phyloP scores from a whole-genome alignment of 2,113 vertebrate genomes.

The Macrotis lagotis region DNA sequence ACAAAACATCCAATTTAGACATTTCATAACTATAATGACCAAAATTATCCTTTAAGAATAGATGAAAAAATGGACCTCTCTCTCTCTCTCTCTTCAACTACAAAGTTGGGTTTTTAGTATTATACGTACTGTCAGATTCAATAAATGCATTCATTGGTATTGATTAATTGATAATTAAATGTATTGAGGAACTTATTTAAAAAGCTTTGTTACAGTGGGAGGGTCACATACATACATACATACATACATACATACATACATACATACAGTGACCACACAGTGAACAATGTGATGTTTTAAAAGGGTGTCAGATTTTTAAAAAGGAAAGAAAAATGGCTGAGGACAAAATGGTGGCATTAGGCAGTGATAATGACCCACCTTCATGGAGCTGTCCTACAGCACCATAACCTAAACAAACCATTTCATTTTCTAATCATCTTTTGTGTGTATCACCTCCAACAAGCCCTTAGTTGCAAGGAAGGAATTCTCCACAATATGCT shows the following conservation, averaged over 20 bases:
- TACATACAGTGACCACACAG: background rate
- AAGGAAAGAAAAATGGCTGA: background rate
- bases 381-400: background rate
- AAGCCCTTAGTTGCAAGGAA: background rate
- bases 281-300: background rate
- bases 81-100: background rate
- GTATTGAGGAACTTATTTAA: background rate
- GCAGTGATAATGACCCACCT: background rate
- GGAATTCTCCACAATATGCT: background rate
- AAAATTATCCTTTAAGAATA: background rate
- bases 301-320: background rate
- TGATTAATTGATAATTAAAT: too few relatives aligned
- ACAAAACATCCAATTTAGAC: background rate
- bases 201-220: background rate
- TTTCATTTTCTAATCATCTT: background rate
- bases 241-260: too few relatives aligned
- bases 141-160: background rate
- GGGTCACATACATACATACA: too few relatives aligned
- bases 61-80: background rate
- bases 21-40: background rate
- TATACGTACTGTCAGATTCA: background rate
- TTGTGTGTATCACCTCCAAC: background rate
- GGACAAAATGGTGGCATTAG: background rate
- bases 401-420: background rate
- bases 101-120: background rate